These are phyloP conservation scores for Hyperopisus bebe DNA, from an alignment of 2,113 vertebrate species.

Conservation along the genomic window DNA sequence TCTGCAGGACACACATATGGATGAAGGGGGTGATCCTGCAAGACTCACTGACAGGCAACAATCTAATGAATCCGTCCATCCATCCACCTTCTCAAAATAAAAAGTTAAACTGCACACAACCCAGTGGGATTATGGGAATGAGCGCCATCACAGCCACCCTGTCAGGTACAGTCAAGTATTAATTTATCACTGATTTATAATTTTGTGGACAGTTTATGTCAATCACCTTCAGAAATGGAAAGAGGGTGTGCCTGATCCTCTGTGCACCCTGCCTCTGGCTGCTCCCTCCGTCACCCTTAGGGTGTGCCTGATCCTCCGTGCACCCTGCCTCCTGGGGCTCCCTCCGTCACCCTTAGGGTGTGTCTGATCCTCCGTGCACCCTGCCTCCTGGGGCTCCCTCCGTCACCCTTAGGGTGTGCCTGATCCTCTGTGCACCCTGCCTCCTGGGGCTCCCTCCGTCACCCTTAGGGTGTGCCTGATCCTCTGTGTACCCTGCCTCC, in stretches of 20 bases:
- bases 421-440: too few species aligned
- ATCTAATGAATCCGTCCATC: neutral
- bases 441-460: too few species aligned
- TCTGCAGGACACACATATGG: constrained; percentile 42
- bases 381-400: too few species aligned
- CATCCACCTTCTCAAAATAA: neutral
- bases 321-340: neutral
- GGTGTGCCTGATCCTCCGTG: neutral
- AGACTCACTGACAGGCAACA: neutral
- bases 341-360: too few species aligned
- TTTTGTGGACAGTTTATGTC: too few species aligned
- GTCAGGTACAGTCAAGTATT: neutral
- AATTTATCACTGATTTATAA: too few species aligned
- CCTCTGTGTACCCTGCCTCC: too few species aligned
- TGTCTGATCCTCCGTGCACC: too few species aligned
- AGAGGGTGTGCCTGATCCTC: neutral
- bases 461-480: too few species aligned
- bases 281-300: neutral
- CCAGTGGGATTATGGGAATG: neutral
- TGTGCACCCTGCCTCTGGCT: neutral
- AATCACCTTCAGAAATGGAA: neutral
- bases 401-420: too few species aligned
- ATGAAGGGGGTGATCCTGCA: neutral
- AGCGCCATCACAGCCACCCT: neutral
- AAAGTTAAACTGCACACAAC: neutral